Evolutionary conservation across 2,888 invertebrate genomes (phyloP), one percentile per base, ranked within the genome.

Genomic region (Micoletzkya japonica): DNA sequence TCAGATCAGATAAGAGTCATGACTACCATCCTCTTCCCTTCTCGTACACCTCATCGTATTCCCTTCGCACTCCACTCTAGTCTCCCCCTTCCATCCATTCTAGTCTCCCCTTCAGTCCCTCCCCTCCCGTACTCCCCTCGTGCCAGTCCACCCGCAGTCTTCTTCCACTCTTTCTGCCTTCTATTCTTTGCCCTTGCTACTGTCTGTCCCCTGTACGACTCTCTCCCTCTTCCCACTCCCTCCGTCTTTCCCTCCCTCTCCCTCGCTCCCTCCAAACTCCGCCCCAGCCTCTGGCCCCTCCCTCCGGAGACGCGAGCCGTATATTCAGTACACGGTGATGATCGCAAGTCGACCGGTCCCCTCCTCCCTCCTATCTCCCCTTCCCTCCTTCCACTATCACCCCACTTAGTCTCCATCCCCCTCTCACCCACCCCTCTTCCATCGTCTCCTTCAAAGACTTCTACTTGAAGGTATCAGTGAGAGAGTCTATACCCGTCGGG

Each of bases 311-410:
- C 44, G 59, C 39, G 39, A 39, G 39, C 59, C 59, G 37, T 39
- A 26, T 37, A 39, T 39, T 39, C 59, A 59, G 39, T 36, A n/a
- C 59, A 2, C 26, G 26, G 4, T 54, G 59, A 39, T 39, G 59
- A 37, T 37, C 58, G 36, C 58, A 30, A 34, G 24, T 36, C 59
- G 20, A n/a, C 39, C 59, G 37, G 28, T 54, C 34, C 34, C 57
- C n/a, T 34, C 36, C 17, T 34, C 36, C 4, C 59, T 59, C 39
- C 37, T 59, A 59, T 39, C 54, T n/a, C 26, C 36, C 3, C 57
- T 58, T 37, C 26, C 58, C 30, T 39, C 28, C 39, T 28, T 39
- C 20, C 7, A n/a, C 59, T 17, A 24, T 17, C 37, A 3, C 26
- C 37, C 14, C n/a, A n/a, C n/a, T n/a, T n/a, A n/a, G n/a, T 30